Conservation (phyloP, 2,888 invertebrate species). For the Ametastegia equiseti region DNA sequence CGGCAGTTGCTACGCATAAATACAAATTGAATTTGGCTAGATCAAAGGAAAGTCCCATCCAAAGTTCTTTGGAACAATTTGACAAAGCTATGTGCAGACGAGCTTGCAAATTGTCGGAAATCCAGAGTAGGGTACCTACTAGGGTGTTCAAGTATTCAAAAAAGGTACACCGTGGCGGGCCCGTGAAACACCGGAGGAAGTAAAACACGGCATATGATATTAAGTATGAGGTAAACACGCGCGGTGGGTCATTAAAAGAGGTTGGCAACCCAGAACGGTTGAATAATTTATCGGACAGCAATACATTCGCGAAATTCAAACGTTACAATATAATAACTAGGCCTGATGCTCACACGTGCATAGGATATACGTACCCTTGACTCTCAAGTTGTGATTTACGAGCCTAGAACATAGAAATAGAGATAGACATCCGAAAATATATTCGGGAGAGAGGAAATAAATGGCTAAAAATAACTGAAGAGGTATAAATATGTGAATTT, state of each 20-base stretch:
- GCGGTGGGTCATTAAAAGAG: neutral
- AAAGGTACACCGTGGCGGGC: neutral
- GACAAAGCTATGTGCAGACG: neutral
- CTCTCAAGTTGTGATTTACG: slow-evolving; percentile 26
- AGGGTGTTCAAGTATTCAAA: neutral
- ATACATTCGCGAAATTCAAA: slow-evolving; percentile 10
- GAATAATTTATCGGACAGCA: slow-evolving; percentile 19
- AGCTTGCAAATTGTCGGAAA: neutral
- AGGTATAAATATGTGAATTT: neutral
- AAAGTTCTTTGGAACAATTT: neutral
- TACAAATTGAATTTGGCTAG: neutral
- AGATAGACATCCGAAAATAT: neutral
- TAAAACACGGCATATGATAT: neutral
- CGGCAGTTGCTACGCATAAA: neutral
- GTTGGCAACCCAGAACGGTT: neutral
- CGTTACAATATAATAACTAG: neutral
- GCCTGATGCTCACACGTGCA: neutral
- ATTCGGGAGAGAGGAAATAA: neutral
- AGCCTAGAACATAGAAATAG: neutral
- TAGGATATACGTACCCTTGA: slow-evolving; percentile 16
- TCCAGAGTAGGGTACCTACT: neutral
- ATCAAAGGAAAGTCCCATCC: neutral
- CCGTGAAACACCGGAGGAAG: neutral
- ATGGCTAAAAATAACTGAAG: slow-evolving; percentile 1
- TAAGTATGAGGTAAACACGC: neutral